Percentiles rank a stretch among this genome's conserved stretches.
Evolutionary conservation across 2,888 invertebrate species (phyloP).

Genomic region (Torymus auratus): DNA sequence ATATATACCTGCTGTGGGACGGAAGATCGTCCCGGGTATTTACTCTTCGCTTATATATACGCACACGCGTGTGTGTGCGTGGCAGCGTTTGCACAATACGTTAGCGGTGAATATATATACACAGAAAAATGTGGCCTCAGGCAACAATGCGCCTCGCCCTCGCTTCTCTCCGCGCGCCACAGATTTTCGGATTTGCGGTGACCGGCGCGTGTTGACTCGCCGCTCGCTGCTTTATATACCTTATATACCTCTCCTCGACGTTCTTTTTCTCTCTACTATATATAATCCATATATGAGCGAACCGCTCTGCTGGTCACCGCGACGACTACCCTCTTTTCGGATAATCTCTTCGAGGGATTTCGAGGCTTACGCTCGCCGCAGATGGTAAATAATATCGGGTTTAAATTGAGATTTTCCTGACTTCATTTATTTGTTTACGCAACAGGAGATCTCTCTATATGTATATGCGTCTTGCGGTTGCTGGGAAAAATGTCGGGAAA

Average conservation of each 20-base stretch:
- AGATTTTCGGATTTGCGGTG: constrained; percentile 50
- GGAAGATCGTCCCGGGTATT: too few species aligned
- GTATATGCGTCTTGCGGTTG: too few species aligned
- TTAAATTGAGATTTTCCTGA: constrained; percentile 36
- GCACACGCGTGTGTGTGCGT: too few species aligned
- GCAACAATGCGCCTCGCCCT: background rate
- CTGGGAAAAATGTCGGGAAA: too few species aligned
- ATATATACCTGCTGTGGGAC: too few species aligned
- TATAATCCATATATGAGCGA: constrained; percentile 33
- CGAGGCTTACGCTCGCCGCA: background rate
- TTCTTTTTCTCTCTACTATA: background rate
- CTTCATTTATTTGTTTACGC: constrained; percentile 31
- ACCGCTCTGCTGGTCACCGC: background rate
- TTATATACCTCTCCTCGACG: background rate
- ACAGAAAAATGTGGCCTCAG: too few species aligned
- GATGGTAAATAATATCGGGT: constrained; percentile 38
- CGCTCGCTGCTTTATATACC: background rate
- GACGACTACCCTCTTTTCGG: constrained; percentile 28
- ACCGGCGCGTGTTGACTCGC: constrained; percentile 35
- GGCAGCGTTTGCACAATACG: too few species aligned
- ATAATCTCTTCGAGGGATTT: constrained; percentile 25
- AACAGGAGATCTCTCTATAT: background rate
- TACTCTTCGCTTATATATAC: background rate
- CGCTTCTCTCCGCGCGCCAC: background rate
- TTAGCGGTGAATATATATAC: too few species aligned